Conservation (phyloP, 2,888 invertebrate genomes). For the Diarsia mendica region DNA sequence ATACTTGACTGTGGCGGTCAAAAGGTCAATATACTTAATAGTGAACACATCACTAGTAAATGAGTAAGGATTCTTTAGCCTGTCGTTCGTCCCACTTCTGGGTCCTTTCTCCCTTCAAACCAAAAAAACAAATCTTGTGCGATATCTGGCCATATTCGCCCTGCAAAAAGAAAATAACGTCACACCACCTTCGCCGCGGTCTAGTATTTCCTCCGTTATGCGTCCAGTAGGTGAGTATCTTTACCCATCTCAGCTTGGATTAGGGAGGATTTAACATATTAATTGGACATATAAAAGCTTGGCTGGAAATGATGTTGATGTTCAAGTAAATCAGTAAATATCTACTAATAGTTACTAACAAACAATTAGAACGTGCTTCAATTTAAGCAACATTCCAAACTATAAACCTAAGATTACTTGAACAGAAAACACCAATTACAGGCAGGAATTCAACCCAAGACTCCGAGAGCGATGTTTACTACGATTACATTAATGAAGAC, state of each 20-base stretch:
- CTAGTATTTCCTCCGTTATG: too few relatives aligned
- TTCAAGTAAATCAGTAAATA: not conserved
- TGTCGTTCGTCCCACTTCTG: not conserved
- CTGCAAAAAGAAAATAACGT: too few relatives aligned
- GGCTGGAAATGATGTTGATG: not conserved
- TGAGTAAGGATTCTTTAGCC: not conserved
- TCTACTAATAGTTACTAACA: too few relatives aligned
- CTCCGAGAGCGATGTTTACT: constrained; percentile 11
- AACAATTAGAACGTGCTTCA: not conserved
- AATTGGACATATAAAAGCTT: not conserved
- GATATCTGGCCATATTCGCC: too few relatives aligned
- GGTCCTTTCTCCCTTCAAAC: not conserved
- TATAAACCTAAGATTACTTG: not conserved
- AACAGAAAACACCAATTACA: constrained; percentile 11
- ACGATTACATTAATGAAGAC: constrained; percentile 29
- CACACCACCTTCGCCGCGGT: too few relatives aligned
- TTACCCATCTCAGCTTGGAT: too few relatives aligned
- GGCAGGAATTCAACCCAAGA: constrained; percentile 2
- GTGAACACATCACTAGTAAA: too few relatives aligned
- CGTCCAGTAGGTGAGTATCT: too few relatives aligned
- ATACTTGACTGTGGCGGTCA: too few relatives aligned
- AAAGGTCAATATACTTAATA: too few relatives aligned
- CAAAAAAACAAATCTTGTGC: too few relatives aligned
- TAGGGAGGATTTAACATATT: not conserved
- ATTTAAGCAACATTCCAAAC: constrained; percentile 1